Evolutionary conservation across 1,140 invertebrate genomes (phyloP).

Genomic region (Papilio polytes): DNA sequence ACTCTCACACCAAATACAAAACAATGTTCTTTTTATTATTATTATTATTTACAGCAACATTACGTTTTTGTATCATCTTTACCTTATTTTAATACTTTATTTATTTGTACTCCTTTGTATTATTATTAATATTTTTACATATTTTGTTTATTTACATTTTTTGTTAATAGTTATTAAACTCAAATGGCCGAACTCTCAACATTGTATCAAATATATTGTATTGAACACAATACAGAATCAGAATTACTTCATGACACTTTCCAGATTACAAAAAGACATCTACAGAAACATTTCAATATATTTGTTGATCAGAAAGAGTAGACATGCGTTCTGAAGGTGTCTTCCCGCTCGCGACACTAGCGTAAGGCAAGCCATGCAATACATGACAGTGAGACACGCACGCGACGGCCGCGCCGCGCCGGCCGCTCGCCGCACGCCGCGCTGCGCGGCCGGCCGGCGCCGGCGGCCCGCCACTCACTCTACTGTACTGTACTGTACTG

Average conservation of each 20-base stretch:
- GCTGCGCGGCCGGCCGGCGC: conserved; percentile 47
- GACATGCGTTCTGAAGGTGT: conserved; percentile 47
- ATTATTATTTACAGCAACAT: conserved; percentile 50
- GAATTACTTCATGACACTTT: conserved; percentile 70
- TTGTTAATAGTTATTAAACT: conserved; percentile 11
- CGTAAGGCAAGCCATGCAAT: conserved; percentile 50
- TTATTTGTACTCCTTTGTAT: conserved; percentile 43
- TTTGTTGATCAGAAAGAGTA: background rate
- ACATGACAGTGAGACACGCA: conserved; percentile 56
- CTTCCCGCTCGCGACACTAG: conserved; percentile 53
- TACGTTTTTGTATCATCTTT: conserved; percentile 47
- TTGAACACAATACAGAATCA: conserved; percentile 69
- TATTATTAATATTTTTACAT: conserved; percentile 42
- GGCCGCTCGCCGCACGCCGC: conserved; percentile 41
- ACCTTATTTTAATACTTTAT: conserved; percentile 44
- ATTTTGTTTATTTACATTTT: conserved; percentile 34
- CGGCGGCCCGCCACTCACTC: conserved; percentile 63
- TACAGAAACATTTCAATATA: conserved; percentile 40
- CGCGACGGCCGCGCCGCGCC: conserved; percentile 41
- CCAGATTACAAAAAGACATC: conserved; percentile 58
- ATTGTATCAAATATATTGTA: conserved; percentile 47
- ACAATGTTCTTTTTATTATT: conserved; percentile 59
- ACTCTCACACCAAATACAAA: conserved; percentile 82
- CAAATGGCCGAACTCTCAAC: conserved; percentile 35
- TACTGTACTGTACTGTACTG: conserved; percentile 70